Evolutionary conservation across 2,113 vertebrate species (phyloP).

Genomic region (Forbesichthys agassizii): DNA sequence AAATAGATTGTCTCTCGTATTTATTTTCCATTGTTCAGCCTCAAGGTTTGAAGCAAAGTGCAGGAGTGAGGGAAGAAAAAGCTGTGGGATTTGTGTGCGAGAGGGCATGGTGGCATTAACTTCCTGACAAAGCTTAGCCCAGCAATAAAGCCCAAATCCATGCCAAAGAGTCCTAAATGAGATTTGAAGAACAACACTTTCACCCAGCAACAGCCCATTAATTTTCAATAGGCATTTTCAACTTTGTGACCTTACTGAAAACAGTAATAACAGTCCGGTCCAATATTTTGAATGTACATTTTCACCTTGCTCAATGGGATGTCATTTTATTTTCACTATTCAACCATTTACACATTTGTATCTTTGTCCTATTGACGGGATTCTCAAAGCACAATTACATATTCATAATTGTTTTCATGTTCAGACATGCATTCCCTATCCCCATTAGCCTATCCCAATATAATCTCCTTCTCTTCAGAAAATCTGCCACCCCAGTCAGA

Average conservation of each 20-base stretch:
- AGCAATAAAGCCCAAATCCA: conserved; percentile 64
- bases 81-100: conserved; percentile 51
- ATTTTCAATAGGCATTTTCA: conserved; percentile 11
- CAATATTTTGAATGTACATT: conserved; percentile 23
- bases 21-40: conserved; percentile 43
- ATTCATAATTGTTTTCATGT: too few species aligned
- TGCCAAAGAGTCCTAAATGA: conserved; percentile 51
- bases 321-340: background rate
- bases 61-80: conserved; percentile 20
- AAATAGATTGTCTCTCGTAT: conserved; percentile 27
- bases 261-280: conserved; percentile 25
- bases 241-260: conserved; percentile 5
- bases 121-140: conserved; percentile 58
- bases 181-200: conserved; percentile 55
- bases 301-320: conserved; percentile 4
- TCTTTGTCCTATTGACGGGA: conserved; percentile 20
- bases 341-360: background rate
- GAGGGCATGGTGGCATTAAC: conserved; percentile 58
- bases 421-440: background rate
- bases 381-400: conserved; percentile 30
- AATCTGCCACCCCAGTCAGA: conserved; percentile 16
- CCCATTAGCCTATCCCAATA: conserved; percentile 20
- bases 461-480: conserved; percentile 21
- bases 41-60: conserved; percentile 41
- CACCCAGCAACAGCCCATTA: conserved; percentile 29